Base-by-base conservation (phyloP, 1,140 invertebrate genomes). In the Drosophila oshimai region DNA sequence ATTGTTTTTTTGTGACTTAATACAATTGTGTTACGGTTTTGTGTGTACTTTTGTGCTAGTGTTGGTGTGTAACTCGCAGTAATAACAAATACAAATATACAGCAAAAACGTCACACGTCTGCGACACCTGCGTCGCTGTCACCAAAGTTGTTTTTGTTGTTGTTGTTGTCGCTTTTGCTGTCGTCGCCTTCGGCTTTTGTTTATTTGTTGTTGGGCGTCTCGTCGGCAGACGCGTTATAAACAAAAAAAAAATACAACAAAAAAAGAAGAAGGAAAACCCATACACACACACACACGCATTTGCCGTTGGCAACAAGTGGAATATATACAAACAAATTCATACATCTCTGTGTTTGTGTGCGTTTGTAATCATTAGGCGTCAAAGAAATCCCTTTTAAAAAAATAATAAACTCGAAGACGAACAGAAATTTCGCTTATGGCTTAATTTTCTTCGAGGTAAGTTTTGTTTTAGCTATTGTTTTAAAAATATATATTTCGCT, bases 251-350 rank as follows among this genome's bases (percentile, higher is more conserved):
- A 9, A 31, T 6, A 47, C 33, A 33, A 46, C 57, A 74, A 28
- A 41, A 33, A 31, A 68, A 51, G 6, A 44, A 31, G 29, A 68
- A 61, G 26, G 49, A 17, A 60, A 28, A 46, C 15, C 41, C 51
- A 46, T 45, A 57, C 10, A 69, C 62, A 58, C 10, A 41, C 36
- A 51, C 54, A 33, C 34, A 20, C 33, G 34, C 51, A 28, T 69
- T 45, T 31, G 46, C 64, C 70, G 77, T 81, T 81, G 74, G 77
- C 77, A 81, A 81, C 77, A 81, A 76, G 77, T 81, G 77, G 72
- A 73, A 81, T 53, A 61, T 61, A 69, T 60, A 61, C 60, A 57
- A 46, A 57, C 42, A 50, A 49, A 68, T 17, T 49, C 33, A 51
- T 46, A 34, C 50, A 50, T 15, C 26, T 24, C n/a, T 37, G 28